Conservation (phyloP, 2,888 invertebrate genomes). For the Onchidella celtica region DNA sequence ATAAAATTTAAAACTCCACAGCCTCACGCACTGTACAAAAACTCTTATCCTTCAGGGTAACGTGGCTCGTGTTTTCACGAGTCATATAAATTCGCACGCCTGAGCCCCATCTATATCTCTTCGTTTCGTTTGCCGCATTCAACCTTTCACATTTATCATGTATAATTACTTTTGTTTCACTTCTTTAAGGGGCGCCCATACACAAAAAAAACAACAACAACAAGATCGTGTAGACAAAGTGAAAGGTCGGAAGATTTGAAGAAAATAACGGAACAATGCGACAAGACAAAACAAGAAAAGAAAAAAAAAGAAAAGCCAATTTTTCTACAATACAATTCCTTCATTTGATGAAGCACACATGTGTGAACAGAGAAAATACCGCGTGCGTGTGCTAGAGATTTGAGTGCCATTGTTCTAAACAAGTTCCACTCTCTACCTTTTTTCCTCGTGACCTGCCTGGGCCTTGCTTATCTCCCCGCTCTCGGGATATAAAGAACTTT, state of each 20-base stretch:
- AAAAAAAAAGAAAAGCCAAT: background rate
- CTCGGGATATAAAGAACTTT: background rate
- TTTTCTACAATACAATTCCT: background rate
- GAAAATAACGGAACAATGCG: background rate
- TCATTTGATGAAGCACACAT: constrained; percentile 5
- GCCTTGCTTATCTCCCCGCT: background rate
- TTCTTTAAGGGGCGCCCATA: no score
- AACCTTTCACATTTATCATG: background rate
- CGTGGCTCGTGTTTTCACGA: background rate
- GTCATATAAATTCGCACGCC: background rate
- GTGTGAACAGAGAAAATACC: background rate
- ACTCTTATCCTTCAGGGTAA: no score
- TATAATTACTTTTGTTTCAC: background rate
- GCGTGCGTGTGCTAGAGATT: background rate
- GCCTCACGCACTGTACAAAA: no score
- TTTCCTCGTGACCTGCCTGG: no score
- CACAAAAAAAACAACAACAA: no score
- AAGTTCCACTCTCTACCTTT: background rate
- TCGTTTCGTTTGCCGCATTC: background rate
- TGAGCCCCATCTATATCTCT: background rate
- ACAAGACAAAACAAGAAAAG: background rate
- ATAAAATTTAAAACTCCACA: no score
- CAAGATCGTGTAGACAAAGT: no score
- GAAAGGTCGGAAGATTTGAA: no score
- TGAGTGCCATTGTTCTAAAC: background rate